Evolutionary conservation across 64 coral and sea anemone genomes (phyloP), one percentile per base, ranked within the genome.

Genomic region (Astreopora myriophthalma): DNA sequence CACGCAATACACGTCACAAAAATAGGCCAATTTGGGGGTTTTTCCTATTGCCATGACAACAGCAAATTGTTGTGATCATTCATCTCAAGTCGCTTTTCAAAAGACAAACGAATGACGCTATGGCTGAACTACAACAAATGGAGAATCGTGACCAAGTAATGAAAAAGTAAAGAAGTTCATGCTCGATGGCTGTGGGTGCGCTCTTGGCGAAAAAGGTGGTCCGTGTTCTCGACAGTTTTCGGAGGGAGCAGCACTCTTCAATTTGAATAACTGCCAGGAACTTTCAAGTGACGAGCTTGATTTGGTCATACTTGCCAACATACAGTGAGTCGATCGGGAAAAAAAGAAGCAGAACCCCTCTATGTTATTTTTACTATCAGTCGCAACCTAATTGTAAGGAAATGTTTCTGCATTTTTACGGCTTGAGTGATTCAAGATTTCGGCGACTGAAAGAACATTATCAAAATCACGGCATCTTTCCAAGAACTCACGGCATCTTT

Each of bases 371-470:
- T 28, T 26, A 22, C 9, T 86, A 68, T 39, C 57, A 86, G 22
- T 66, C 58, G 33, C 13, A 6, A 1, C 77, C 5, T 23, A 25
- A 52, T 1, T 81, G 77, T 11, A 48, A 81, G 8, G 77, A 57
- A 5, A 81, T 57, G 48, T 81, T 81, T 33, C 44, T 81, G 38
- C n/a, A n/a, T n/a, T n/a, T n/a, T n/a, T n/a, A n/a, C n/a, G n/a
- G n/a, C n/a, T n/a, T n/a, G n/a, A n/a, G n/a, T n/a, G n/a, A n/a
- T n/a, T n/a, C n/a, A n/a, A n/a, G n/a, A n/a, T n/a, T n/a, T n/a
- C n/a, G n/a, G n/a, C n/a, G n/a, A n/a, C n/a, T n/a, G n/a, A n/a
- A n/a, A n/a, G n/a, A n/a, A n/a, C n/a, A n/a, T n/a, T n/a, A n/a
- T n/a, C n/a, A n/a, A n/a, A n/a, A n/a, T n/a, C n/a, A n/a, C n/a